Evolutionary conservation across 2,113 vertebrate genomes (phyloP), one percentile per base, ranked within the genome.

Genomic region (Caloenas nicobarica): DNA sequence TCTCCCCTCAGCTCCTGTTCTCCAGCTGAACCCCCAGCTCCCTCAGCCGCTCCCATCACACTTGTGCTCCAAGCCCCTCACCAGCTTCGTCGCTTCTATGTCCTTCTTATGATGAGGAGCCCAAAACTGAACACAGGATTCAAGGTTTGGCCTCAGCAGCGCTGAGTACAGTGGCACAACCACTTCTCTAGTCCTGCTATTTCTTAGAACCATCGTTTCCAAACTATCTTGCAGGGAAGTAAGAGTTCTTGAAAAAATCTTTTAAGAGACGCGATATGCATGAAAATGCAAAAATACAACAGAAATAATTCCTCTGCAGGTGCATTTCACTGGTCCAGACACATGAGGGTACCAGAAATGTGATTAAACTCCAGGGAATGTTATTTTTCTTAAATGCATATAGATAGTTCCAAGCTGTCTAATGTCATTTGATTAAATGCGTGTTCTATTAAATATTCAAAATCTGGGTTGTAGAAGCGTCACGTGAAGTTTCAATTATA

Each of bases 291-390:
- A 60, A 72, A 77, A 22, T 10, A 34, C 42, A 68, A 64, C 17
- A 81, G 10, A 62, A 77, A 53, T 76, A 38, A 62, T 62, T 68
- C 7, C 13, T 40, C n/a, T 50, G n/a, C 80, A 36, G 3, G 7
- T 25, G 11, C 13, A 38, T 57, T 70, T 79, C 66, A 73, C 26
- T 62, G 33, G 15, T 48, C 21, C 16, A 53, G 21, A 42, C 11
- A 68, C 9, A 66, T 0, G 4, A 2, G 62, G 11, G 7, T 29
- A 86, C 9, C 22, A 33, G n/a, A 54, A 65, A 78, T 25, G 25
- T 31, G 16, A 85, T 12, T 26, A 21, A 86, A 56, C 31, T 42
- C 57, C 0, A 42, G n/a, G 53, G 7, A 3, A 2, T 1, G 0
- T 14, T 31, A 22, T 16, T 86, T 57, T 82, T 29, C 44, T 74